A percentile compares a stretch with the other conserved stretches of the same genome.
phyloP scores from a whole-genome alignment of 2,113 vertebrate genomes.

The Deroptyus accipitrinus region DNA sequence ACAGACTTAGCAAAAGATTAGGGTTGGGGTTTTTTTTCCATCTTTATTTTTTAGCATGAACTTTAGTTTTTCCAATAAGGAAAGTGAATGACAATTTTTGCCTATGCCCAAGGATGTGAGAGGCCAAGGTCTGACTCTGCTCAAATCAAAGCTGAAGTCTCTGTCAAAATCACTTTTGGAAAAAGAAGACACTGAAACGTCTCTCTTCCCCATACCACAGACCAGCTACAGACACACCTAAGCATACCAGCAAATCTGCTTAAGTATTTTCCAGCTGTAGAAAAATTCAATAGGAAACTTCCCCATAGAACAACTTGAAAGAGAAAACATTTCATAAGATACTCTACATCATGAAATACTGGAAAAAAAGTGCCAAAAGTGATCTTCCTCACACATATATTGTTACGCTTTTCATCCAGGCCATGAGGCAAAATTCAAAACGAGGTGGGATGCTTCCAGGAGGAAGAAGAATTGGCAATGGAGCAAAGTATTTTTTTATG shows the following conservation, averaged over 20 bases:
- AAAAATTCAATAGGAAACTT: background rate
- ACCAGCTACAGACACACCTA: background rate
- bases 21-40: fast-evolving
- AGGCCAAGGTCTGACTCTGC: background rate
- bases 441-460: background rate
- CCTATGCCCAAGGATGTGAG: background rate
- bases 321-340: background rate
- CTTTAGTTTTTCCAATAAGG: background rate
- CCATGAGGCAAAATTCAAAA: background rate
- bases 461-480: background rate
- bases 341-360: background rate
- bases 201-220: background rate
- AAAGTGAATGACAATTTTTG: background rate
- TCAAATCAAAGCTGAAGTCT: background rate
- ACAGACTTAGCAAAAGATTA: background rate
- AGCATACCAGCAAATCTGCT: background rate
- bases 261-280: background rate
- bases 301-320: background rate
- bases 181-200: background rate
- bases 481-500: background rate
- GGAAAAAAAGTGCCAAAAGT: background rate
- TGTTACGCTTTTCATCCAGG: background rate
- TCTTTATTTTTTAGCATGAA: background rate
- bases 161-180: background rate
- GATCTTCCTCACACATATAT: fast-evolving